A percentile compares a stretch with the other conserved stretches of the same genome.
These are phyloP conservation scores for Salvelinus sp. DNA, from an alignment of 2,113 vertebrate species.

Conservation along the genomic window DNA sequence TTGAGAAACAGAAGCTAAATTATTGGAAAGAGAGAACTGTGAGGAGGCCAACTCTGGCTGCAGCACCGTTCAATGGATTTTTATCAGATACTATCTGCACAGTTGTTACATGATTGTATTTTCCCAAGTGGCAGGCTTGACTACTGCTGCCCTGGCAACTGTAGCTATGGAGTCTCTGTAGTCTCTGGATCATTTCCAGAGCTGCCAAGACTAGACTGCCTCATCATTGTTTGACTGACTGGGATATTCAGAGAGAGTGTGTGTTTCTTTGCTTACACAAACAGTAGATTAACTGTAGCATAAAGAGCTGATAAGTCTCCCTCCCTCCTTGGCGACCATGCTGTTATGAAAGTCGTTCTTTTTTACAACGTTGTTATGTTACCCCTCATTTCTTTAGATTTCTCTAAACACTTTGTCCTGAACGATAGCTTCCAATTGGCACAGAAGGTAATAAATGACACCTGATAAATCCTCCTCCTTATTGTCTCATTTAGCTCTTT, in stretches of 20 bases:
- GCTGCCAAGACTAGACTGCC: not conserved
- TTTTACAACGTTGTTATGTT: not conserved
- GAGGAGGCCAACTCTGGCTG: constrained; percentile 53
- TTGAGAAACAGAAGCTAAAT: constrained; percentile 11
- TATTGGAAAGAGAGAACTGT: constrained; percentile 17
- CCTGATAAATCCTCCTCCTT: not conserved
- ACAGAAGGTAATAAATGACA: not conserved
- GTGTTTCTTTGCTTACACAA: not conserved
- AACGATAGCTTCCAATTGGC: not conserved
- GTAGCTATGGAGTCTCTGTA: not conserved
- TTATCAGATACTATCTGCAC: not conserved
- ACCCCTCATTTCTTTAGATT: not conserved
- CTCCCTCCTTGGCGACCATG: not conserved
- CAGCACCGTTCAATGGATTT: constrained; percentile 61
- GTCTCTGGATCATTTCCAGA: not conserved
- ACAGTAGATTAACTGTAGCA: not conserved
- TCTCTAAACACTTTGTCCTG: not conserved
- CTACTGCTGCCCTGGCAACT: not conserved
- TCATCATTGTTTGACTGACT: not conserved
- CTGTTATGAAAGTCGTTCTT: constrained; percentile 4
- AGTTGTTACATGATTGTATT: not conserved
- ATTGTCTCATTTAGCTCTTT: not conserved
- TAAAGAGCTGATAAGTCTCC: not conserved
- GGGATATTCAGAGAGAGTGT: not conserved
- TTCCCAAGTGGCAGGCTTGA: constrained; percentile 21